These are phyloP conservation scores for Semicossyphus pulcher DNA, from an alignment of 2,113 vertebrate species.

Conservation along the genomic window DNA sequence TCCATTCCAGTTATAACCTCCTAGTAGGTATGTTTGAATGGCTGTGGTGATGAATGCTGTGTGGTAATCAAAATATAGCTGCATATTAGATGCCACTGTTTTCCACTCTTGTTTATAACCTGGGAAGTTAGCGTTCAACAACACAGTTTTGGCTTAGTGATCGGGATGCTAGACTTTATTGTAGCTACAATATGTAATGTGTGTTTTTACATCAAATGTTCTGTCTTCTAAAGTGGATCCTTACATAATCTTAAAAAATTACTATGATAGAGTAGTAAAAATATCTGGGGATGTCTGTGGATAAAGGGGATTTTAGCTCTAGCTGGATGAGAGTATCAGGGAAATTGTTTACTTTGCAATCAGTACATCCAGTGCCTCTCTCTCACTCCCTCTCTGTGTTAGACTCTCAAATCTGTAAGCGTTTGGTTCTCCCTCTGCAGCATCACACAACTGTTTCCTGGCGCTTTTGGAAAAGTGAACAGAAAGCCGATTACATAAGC, in stretches of 20 bases:
- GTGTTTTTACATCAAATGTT: too few relatives aligned
- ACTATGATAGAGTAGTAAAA: not conserved
- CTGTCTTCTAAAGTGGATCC: not conserved
- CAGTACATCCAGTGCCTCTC: not conserved
- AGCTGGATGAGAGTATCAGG: not conserved
- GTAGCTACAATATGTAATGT: too few relatives aligned
- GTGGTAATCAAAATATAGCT: too few relatives aligned
- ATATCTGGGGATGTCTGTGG: not conserved
- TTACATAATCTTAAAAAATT: too few relatives aligned
- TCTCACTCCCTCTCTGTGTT: not conserved
- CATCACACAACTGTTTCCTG: constrained; percentile 2
- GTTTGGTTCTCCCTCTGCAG: constrained; percentile 9
- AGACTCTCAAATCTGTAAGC: not conserved
- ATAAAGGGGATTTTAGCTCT: not conserved
- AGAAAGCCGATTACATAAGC: constrained; percentile 52
- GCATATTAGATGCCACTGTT: too few relatives aligned
- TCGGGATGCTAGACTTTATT: too few relatives aligned
- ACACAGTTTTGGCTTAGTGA: too few relatives aligned
- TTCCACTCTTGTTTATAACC: too few relatives aligned
- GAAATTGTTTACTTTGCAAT: not conserved
- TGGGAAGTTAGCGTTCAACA: too few relatives aligned
- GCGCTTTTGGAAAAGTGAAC: constrained; percentile 38
- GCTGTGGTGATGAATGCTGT: too few relatives aligned
- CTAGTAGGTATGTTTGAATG: too few relatives aligned
- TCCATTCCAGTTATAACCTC: too few relatives aligned